These are phyloP conservation scores for Orthonyx spaldingii DNA, from an alignment of 2,113 vertebrate species.

Conservation along the genomic window DNA sequence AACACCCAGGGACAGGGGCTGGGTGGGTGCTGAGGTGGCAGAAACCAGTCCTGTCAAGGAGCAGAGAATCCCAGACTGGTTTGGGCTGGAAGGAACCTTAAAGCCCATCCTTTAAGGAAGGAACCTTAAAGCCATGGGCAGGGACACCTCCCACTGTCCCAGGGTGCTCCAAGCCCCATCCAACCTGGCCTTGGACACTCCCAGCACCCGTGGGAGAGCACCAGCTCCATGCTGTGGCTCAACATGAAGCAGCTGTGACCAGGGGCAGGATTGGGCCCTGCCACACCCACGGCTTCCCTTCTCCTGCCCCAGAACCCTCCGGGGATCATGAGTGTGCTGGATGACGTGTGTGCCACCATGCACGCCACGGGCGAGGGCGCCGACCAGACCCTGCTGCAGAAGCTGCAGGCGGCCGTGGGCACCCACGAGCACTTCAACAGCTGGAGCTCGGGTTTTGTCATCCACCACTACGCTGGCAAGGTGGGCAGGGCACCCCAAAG, in stretches of 20 bases:
- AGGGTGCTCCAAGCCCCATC: background rate
- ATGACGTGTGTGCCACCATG: slow-evolving; percentile 97
- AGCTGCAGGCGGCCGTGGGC: slow-evolving; percentile 89
- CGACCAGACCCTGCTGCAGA: slow-evolving; percentile 90
- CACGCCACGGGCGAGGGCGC: slow-evolving; percentile 91
- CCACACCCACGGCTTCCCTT: background rate
- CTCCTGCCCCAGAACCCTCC: slow-evolving; percentile 81
- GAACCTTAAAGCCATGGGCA: background rate
- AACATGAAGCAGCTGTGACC: background rate
- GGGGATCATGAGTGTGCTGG: slow-evolving; percentile 94
- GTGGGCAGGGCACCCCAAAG: slow-evolving; percentile 45
- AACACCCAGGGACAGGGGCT: background rate
- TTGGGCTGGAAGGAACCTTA: background rate
- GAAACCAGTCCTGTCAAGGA: background rate
- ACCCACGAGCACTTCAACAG: slow-evolving; percentile 95
- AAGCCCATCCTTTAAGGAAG: background rate
- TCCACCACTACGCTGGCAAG: slow-evolving; percentile 97
- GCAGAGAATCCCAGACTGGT: background rate
- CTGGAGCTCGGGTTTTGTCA: slow-evolving; percentile 90
- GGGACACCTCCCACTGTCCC: background rate
- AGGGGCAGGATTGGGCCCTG: background rate
- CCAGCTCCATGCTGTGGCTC: background rate
- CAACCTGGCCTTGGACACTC: background rate
- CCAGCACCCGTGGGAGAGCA: background rate
- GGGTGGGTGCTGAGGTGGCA: background rate